Evolutionary conservation across 2,113 vertebrate species (phyloP), one percentile per base, ranked within the genome.

Genomic region (Grantiella picta): DNA sequence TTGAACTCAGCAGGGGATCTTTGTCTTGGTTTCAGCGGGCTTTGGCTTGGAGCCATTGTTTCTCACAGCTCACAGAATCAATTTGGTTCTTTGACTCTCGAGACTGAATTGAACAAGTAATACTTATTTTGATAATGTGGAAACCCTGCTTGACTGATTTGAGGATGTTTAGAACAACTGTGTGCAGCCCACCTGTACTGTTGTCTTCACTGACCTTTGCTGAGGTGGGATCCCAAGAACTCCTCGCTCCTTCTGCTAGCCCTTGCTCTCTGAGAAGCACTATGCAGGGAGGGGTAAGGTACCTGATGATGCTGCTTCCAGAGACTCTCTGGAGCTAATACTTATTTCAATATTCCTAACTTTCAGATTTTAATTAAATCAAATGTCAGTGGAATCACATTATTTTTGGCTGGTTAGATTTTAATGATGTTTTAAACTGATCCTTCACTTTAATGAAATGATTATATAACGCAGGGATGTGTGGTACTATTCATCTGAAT

Each of bases 371-470:
- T 83, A 83, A 96, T 94, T 94, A 95, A 96, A 86, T 92, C 60
- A 93, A 93, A 78, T 94, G 72, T 66, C 87, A 93, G 52, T 66
- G 71, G 84, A 97, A 96, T 95, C 35, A 28, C 72, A 61, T 95
- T 97, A 61, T 90, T 95, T 94, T 92, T 12, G 2, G 72, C 50
- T 77, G 64, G 63, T 82, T 95, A 65, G 79, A 87, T 93, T 96
- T 86, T 91, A 95, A 95, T 95, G 87, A 83, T 80, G 59, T 93
- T 95, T 95, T 92, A 91, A 92, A 85, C 35, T 11, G 64, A 93
- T 94, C 84, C 63, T 89, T 92, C 75, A 66, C 38, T 93, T 77
- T 65, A 92, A 86, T 92, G 63, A 88, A 96, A 77, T 80, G 91
- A 94, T 92, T 73, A 82, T 42, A 42, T 93, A 64, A 92, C 1